A percentile compares a stretch with the other conserved stretches of the same genome.
phyloP scores from a whole-genome alignment of 2,113 vertebrate species.

The Sebastes schlegelii region DNA sequence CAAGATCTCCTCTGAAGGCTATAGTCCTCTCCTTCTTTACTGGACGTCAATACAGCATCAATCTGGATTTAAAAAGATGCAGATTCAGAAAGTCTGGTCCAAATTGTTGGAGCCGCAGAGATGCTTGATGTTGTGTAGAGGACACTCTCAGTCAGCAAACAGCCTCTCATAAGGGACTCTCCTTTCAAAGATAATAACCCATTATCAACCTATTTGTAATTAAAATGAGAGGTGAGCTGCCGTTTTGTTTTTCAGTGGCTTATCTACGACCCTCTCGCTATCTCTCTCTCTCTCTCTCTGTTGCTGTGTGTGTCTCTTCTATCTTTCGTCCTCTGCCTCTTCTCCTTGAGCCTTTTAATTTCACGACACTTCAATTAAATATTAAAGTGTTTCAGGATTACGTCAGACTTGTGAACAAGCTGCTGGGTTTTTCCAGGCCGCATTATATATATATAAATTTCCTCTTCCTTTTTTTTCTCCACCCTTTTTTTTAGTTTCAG shows the following conservation, averaged over 20 bases:
- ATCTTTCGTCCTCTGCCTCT: constrained; percentile 37
- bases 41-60: constrained; percentile 10
- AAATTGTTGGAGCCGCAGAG: constrained; percentile 10
- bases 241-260: constrained; percentile 34
- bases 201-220: constrained; percentile 65
- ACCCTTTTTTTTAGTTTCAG: not conserved
- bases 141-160: constrained; percentile 31
- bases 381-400: constrained; percentile 77
- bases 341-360: constrained; percentile 78
- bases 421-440: constrained; percentile 55
- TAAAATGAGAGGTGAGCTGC: constrained; percentile 54
- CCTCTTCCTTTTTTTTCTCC: not conserved
- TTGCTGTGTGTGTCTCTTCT: not conserved
- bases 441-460: constrained; percentile 45
- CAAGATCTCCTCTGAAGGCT: constrained; percentile 6
- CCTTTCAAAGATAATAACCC: constrained; percentile 51
- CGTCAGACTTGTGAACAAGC: constrained; percentile 79
- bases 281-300: not conserved
- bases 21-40: constrained; percentile 2
- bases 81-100: not conserved
- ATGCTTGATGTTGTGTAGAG: constrained; percentile 14
- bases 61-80: constrained; percentile 19
- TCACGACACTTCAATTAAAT: constrained; percentile 79
- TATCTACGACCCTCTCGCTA: constrained; percentile 13
- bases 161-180: constrained; percentile 51